Evolutionary conservation across 2,888 invertebrate genomes (phyloP).

Genomic region (Mesorhabditis belari): DNA sequence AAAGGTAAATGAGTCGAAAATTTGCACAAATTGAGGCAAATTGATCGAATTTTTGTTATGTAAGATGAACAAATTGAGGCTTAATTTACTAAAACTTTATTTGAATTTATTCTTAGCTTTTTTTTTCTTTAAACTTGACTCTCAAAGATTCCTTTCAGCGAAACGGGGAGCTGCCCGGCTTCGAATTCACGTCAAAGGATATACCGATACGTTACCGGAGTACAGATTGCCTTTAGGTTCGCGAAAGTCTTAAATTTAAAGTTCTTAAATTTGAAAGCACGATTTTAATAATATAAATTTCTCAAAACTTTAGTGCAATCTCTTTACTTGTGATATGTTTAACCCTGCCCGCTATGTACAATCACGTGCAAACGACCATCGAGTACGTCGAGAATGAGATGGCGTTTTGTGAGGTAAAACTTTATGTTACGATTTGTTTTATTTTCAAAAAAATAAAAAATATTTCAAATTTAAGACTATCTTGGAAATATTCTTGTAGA

Average conservation of each 20-base stretch:
- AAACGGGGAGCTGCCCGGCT: background rate
- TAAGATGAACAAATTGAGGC: too few relatives aligned
- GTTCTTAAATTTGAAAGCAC: too few relatives aligned
- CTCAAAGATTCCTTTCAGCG: background rate
- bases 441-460: background rate
- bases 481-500: too few relatives aligned
- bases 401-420: slow-evolving; percentile 49
- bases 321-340: slow-evolving; percentile 46
- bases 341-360: slow-evolving; percentile 51
- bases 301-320: slow-evolving; percentile 42
- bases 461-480: background rate
- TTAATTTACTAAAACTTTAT: too few relatives aligned
- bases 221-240: slow-evolving; percentile 51
- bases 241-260: background rate
- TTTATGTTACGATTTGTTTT: background rate
- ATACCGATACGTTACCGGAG: slow-evolving; percentile 49
- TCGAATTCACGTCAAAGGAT: slow-evolving; percentile 33
- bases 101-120: too few relatives aligned
- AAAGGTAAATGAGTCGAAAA: too few relatives aligned
- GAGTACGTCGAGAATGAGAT: slow-evolving; percentile 52
- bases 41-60: too few relatives aligned
- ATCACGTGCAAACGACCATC: slow-evolving; percentile 50
- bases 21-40: too few relatives aligned
- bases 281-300: too few relatives aligned
- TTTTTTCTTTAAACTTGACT: too few relatives aligned